Conservation (phyloP, 2,113 vertebrate genomes). For the Centropristis striata region DNA sequence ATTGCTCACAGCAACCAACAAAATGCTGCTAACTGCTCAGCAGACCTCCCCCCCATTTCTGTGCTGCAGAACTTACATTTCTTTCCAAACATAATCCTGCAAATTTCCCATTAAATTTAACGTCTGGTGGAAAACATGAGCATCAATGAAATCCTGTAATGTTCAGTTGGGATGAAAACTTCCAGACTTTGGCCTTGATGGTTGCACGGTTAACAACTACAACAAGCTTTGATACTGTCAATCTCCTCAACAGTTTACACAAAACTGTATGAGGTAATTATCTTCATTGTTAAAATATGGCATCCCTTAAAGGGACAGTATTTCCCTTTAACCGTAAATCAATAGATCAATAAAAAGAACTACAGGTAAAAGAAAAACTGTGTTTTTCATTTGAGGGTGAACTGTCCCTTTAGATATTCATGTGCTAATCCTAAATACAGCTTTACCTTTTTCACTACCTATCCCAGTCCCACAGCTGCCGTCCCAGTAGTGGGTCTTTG, state of each 20-base stretch:
- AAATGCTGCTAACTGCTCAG: conserved; percentile 23
- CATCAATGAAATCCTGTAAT: conserved; percentile 46
- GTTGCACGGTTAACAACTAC: conserved; percentile 8
- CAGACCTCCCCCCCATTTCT: not conserved
- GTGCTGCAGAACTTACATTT: conserved; percentile 7
- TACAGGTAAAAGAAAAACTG: too few species aligned
- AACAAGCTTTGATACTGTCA: conserved; percentile 3
- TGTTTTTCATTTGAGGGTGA: too few species aligned
- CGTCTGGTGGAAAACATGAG: conserved; percentile 48
- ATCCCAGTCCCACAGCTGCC: conserved; percentile 18
- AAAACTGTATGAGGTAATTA: conserved; percentile 5
- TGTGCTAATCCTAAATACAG: not conserved
- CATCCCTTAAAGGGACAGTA: too few species aligned
- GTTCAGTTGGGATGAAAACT: conserved; percentile 39
- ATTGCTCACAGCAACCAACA: not conserved
- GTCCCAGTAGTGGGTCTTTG: conserved; percentile 24
- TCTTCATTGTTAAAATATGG: not conserved
- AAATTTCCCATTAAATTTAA: conserved; percentile 41
- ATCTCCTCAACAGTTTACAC: not conserved
- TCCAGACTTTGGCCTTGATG: conserved; percentile 35
- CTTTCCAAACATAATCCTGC: conserved; percentile 21
- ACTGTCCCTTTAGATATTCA: conserved; percentile 1
- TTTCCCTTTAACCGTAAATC: too few species aligned
- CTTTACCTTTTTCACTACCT: conserved; percentile 21
- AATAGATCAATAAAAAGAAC: too few species aligned